Conservation (phyloP, 2,113 vertebrate genomes). For the Grantiella picta region DNA sequence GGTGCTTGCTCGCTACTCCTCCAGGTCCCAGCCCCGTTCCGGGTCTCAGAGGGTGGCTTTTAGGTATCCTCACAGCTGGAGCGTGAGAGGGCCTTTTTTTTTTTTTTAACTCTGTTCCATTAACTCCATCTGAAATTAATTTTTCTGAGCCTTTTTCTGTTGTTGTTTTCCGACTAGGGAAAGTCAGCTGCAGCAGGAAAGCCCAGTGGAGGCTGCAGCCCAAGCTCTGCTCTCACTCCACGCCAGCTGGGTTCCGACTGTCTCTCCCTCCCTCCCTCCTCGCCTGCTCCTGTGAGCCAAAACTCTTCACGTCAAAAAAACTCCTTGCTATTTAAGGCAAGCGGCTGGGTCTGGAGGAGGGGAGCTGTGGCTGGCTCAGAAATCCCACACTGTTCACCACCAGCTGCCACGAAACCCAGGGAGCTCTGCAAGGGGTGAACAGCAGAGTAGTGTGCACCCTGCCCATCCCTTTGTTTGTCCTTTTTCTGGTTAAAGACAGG, state of each 20-base stretch:
- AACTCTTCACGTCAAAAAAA: background rate
- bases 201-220: background rate
- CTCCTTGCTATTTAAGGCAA: constrained; percentile 50
- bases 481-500: background rate
- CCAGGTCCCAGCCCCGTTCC: fast-evolving
- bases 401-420: fast-evolving
- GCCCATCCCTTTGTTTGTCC: background rate
- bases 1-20: background rate
- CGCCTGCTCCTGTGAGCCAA: fast-evolving
- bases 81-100: background rate
- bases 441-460: background rate
- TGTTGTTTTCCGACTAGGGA: background rate
- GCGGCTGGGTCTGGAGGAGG: background rate
- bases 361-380: background rate
- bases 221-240: background rate
- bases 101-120: background rate
- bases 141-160: background rate
- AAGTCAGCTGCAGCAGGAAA: constrained; percentile 47
- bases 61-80: background rate
- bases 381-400: background rate
- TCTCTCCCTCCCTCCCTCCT: background rate
- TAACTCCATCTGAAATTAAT: constrained; percentile 18
- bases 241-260: background rate
- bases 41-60: background rate
- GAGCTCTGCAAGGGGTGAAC: background rate